Evolutionary conservation across 2,888 invertebrate species (phyloP).

Genomic region (Orchesella flavescens): DNA sequence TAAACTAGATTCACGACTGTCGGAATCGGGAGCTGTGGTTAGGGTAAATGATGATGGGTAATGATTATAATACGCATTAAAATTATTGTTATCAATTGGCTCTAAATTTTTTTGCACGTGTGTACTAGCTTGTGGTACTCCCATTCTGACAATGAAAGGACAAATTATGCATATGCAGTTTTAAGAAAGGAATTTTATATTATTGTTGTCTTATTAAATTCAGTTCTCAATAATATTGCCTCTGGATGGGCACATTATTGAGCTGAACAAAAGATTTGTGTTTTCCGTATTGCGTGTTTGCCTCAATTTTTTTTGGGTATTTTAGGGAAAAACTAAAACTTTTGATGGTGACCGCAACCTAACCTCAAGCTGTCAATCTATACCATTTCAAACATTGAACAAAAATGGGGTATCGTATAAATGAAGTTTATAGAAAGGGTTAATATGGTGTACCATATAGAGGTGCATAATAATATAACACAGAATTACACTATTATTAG

Average conservation of each 20-base stretch:
- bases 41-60: no score
- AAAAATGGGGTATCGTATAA: background rate
- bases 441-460: slow-evolving; percentile 1
- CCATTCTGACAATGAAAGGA: background rate
- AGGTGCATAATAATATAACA: no score
- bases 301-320: background rate
- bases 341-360: slow-evolving; percentile 34
- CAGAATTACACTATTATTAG: background rate
- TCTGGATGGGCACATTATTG: slow-evolving; percentile 56
- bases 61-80: no score
- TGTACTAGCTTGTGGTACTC: background rate
- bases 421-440: no score
- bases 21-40: background rate
- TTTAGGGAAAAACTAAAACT: background rate
- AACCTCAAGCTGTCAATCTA: slow-evolving; percentile 43
- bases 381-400: background rate
- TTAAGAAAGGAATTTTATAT: background rate
- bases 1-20: no score
- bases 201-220: background rate
- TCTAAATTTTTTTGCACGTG: background rate
- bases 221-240: background rate
- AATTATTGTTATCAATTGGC: background rate
- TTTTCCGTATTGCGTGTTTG: background rate
- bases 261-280: background rate
- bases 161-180: background rate